These are phyloP conservation scores for Simalia tracyae DNA, from an alignment of 2,797 vertebrate species.

Conservation along the genomic window DNA sequence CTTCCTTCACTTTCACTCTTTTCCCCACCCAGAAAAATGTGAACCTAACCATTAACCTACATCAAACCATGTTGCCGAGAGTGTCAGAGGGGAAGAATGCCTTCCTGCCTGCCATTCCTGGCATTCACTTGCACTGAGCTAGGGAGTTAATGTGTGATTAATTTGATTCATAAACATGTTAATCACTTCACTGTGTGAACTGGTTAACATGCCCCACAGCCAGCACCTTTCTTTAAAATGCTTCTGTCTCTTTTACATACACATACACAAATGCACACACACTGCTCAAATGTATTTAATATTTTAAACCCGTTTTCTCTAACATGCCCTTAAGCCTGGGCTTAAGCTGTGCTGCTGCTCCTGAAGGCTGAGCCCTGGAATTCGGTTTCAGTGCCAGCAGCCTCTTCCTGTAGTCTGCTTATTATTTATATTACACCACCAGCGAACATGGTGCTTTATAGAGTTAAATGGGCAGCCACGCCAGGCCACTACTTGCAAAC, in stretches of 20 bases:
- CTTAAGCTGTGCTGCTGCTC: not conserved
- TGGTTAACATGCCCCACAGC: conserved; percentile 74
- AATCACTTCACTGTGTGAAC: conserved; percentile 81
- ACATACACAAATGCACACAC: conserved; percentile 20
- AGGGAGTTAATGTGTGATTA: conserved; percentile 80
- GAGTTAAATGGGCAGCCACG: not conserved
- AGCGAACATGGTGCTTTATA: not conserved
- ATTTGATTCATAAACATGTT: conserved; percentile 86
- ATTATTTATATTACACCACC: not conserved
- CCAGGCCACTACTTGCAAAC: not conserved
- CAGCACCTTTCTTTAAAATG: conserved; percentile 66
- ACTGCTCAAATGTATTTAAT: conserved; percentile 71
- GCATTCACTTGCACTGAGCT: conserved; percentile 73
- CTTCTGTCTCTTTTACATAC: conserved; percentile 39
- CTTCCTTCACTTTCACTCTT: conserved; percentile 42
- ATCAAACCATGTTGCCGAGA: conserved; percentile 47
- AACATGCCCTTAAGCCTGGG: not conserved
- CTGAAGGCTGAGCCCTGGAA: not conserved
- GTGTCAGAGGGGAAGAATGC: conserved; percentile 8
- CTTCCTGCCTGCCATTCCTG: conserved; percentile 67
- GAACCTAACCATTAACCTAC: conserved; percentile 25
- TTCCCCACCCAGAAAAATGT: conserved; percentile 15
- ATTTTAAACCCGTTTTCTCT: conserved; percentile 58
- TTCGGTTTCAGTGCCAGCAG: not conserved
- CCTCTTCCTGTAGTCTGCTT: not conserved